These are phyloP conservation scores for Drosophila barbarae DNA, from an alignment of 2,888 invertebrate species.

Conservation along the genomic window DNA sequence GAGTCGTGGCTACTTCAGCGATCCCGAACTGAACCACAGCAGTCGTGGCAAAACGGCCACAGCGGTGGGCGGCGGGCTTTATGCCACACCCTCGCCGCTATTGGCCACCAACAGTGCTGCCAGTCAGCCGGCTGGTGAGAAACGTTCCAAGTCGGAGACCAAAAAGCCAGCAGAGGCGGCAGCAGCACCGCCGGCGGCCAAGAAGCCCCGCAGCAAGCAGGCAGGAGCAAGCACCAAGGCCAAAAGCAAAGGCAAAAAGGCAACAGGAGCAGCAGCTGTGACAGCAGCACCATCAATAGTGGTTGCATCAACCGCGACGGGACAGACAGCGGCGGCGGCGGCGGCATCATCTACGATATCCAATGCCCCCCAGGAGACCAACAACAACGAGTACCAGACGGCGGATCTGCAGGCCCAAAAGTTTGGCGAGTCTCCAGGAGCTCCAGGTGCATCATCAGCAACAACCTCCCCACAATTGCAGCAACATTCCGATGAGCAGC, in stretches of 20 bases:
- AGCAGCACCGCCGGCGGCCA: constrained; percentile 21
- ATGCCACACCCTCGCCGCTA: constrained; percentile 52
- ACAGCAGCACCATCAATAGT: neutral
- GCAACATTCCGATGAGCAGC: constrained; percentile 71
- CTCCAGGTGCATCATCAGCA: neutral
- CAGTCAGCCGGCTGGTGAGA: constrained; percentile 49
- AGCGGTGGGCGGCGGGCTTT: constrained; percentile 41
- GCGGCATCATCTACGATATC: neutral
- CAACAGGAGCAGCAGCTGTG: neutral
- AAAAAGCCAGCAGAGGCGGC: constrained; percentile 76
- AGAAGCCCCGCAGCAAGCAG: constrained; percentile 55
- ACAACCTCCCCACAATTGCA: constrained; percentile 11
- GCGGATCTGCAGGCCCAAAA: constrained; percentile 55
- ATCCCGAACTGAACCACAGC: constrained; percentile 75
- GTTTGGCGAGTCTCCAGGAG: constrained; percentile 20
- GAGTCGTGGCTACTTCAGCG: constrained; percentile 78
- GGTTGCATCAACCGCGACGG: neutral
- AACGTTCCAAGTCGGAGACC: constrained; percentile 80
- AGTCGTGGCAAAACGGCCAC: constrained; percentile 24
- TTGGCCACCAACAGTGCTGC: constrained; percentile 13
- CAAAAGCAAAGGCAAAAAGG: constrained; percentile 43
- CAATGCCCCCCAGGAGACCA: constrained; percentile 53
- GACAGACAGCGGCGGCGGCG: neutral
- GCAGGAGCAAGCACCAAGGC: constrained; percentile 28
- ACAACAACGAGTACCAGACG: constrained; percentile 70